phyloP scores from a whole-genome alignment of 2,797 vertebrate genomes.

The Triplophysa yarkandensis region DNA sequence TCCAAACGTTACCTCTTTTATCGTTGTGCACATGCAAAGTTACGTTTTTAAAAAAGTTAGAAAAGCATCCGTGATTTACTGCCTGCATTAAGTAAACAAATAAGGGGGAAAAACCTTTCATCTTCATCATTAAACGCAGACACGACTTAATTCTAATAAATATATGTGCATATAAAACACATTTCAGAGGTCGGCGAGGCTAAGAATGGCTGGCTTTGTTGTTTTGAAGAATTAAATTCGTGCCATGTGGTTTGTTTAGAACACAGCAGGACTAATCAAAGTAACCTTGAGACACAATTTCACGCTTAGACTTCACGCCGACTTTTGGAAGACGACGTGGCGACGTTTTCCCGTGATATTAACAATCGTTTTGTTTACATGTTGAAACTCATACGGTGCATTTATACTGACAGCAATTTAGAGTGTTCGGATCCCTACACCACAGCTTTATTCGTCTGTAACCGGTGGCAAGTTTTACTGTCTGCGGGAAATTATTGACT shows the following conservation, averaged over 20 bases:
- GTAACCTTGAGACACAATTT: conserved; percentile 71
- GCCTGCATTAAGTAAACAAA: conserved; percentile 66
- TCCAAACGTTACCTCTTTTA: conserved; percentile 26
- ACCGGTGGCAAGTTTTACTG: not conserved
- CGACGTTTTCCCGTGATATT: conserved; percentile 37
- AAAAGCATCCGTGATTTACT: conserved; percentile 64
- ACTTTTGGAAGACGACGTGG: conserved; percentile 49
- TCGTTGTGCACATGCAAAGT: too few species aligned
- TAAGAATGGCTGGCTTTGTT: conserved; percentile 79
- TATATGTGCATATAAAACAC: conserved; percentile 81
- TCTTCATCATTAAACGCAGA: conserved; percentile 79
- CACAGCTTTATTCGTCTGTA: not conserved
- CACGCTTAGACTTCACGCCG: conserved; percentile 53
- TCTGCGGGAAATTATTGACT: not conserved
- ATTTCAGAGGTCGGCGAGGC: conserved; percentile 67
- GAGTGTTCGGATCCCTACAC: not conserved
- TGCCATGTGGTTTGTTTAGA: conserved; percentile 65
- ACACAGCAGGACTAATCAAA: conserved; percentile 54
- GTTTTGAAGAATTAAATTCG: conserved; percentile 71
- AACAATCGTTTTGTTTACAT: conserved; percentile 31
- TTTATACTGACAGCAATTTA: conserved; percentile 14
- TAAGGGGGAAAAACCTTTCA: conserved; percentile 72
- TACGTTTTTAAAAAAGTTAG: conserved; percentile 23
- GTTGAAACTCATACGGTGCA: not conserved
- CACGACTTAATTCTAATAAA: conserved; percentile 79